phyloP scores from a whole-genome alignment of 2,888 invertebrate species.

The Thelaira solivaga region DNA sequence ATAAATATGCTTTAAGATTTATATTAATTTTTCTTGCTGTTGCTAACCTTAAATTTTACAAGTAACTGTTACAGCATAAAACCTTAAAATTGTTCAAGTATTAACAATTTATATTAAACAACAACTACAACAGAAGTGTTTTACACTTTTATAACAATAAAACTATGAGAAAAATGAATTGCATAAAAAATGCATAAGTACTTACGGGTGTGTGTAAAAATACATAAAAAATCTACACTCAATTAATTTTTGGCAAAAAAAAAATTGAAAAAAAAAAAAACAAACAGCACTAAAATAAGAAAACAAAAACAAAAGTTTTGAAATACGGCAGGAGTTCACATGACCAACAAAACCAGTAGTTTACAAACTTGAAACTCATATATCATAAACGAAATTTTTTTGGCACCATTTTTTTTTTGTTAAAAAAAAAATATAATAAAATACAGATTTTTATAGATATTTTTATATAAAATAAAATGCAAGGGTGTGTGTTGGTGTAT shows the following conservation, averaged over 20 bases:
- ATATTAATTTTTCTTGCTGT: not conserved
- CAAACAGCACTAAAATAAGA: too few species aligned
- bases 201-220: constrained; percentile 21
- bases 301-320: constrained; percentile 34
- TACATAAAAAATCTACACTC: constrained; percentile 65
- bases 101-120: constrained; percentile 44
- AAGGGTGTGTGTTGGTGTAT: too few species aligned
- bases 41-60: constrained; percentile 17
- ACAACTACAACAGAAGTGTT: not conserved
- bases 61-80: not conserved
- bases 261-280: constrained; percentile 59
- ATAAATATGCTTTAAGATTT: constrained; percentile 29
- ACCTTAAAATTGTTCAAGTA: constrained; percentile 37
- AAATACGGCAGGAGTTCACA: not conserved
- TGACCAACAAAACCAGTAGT: constrained; percentile 47
- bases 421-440: too few species aligned
- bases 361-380: constrained; percentile 46
- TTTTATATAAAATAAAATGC: too few species aligned
- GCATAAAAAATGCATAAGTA: constrained; percentile 2
- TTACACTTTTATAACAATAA: constrained; percentile 14
- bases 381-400: constrained; percentile 46
- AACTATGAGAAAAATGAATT: constrained; percentile 27
- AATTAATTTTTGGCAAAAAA: constrained; percentile 66
- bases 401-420: constrained; percentile 43
- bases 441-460: not conserved